A percentile compares a stretch with the other conserved stretches of the same genome.
Conservation (phyloP, 1,140 invertebrate genomes). For the Drosophila insularis region DNA sequence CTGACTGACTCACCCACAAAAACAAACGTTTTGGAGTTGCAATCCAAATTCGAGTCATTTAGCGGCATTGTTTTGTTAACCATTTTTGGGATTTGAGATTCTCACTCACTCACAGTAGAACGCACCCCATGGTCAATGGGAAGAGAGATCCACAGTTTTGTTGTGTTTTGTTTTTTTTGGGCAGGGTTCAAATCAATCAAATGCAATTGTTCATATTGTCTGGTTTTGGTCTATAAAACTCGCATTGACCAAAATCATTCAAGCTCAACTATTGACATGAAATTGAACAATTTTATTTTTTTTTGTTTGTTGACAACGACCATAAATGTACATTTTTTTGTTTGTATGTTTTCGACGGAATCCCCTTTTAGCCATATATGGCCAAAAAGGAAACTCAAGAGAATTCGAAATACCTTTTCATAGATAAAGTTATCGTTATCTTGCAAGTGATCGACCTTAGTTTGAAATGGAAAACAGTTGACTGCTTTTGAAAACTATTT, state of each 20-base stretch:
- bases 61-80: conserved; percentile 37
- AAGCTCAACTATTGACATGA: conserved; percentile 27
- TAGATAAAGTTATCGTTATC: background rate
- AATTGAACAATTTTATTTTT: conserved; percentile 6
- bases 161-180: conserved; percentile 5
- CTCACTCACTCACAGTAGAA: background rate
- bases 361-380: background rate
- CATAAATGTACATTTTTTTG: conserved; percentile 4
- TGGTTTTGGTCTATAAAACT: conserved; percentile 27
- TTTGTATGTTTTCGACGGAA: conserved; percentile 17
- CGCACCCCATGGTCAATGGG: conserved; percentile 16
- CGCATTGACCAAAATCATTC: conserved; percentile 38
- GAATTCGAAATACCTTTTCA: background rate
- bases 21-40: conserved; percentile 20
- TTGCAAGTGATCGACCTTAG: background rate
- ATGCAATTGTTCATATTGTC: conserved; percentile 17
- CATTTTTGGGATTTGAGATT: conserved; percentile 20
- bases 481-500: background rate
- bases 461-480: background rate
- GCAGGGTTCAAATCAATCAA: conserved; percentile 23
- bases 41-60: conserved; percentile 21
- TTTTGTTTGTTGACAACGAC: background rate
- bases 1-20: conserved; percentile 39
- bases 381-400: conserved; percentile 3
- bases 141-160: background rate